Evolutionary conservation across 2,113 vertebrate genomes (phyloP).

Genomic region (Micronycteris hirsuta): DNA sequence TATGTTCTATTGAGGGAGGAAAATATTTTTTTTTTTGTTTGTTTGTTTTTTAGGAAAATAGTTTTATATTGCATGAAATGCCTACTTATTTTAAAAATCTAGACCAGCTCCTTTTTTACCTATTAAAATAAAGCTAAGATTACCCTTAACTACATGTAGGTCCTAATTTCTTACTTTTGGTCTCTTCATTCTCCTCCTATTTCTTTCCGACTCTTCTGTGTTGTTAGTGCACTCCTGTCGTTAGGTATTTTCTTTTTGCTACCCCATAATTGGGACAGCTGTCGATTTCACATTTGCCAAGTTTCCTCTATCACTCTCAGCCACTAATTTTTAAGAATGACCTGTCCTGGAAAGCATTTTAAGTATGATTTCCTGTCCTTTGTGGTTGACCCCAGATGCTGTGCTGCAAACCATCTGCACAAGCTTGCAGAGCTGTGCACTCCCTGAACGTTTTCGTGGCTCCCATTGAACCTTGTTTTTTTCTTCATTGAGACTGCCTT

Average conservation of each 20-base stretch:
- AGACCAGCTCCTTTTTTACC: not conserved
- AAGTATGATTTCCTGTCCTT: not conserved
- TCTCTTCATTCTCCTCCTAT: not conserved
- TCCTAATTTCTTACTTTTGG: not conserved
- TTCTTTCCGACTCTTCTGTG: not conserved
- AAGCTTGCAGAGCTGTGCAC: not conserved
- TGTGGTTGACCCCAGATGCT: not conserved
- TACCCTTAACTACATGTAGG: not conserved
- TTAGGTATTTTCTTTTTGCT: not conserved
- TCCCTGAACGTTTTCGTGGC: not conserved
- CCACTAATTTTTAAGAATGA: slow-evolving; percentile 16
- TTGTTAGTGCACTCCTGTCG: not conserved
- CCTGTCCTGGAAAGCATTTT: not conserved
- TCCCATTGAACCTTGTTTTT: not conserved
- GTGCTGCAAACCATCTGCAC: not conserved
- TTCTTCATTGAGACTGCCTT: not conserved
- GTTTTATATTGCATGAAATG: not conserved
- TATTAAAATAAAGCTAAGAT: not conserved
- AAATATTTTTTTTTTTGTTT: not conserved
- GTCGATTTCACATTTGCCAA: not conserved
- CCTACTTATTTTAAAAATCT: slow-evolving; percentile 14
- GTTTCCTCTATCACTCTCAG: not conserved
- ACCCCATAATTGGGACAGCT: not conserved
- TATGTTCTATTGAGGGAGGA: not conserved
- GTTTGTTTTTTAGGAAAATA: too few species aligned